Base-by-base conservation (phyloP, 2,888 invertebrate species). In the Leucophenga montana region DNA sequence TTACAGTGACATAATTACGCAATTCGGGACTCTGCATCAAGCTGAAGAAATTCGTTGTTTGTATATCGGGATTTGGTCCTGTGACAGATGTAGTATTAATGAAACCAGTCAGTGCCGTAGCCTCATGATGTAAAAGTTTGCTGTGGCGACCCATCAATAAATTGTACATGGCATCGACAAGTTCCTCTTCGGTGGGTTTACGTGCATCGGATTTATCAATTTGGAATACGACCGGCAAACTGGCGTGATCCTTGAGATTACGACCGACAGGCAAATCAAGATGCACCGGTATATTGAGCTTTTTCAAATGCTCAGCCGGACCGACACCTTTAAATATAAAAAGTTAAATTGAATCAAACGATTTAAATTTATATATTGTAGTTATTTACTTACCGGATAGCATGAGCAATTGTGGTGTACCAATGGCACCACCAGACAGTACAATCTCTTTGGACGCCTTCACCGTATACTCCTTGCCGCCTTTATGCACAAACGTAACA, bases 321-420 rank as follows among this genome's bases (percentile, higher is more conserved):
- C 89, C 89, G 69, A 89, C 75, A 62, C 89, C 86, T 86, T 0
- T 54, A 20, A 14, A 27, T n/a, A n/a, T n/a, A 13, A 16, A 14
- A 70, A 53, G 59, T 9, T 27, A n/a, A n/a, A 54, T 39, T 61
- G 33, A 46, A 22, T 46, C n/a, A n/a, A n/a, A n/a, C n/a, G n/a
- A n/a, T n/a, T n/a, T n/a, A n/a, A n/a, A n/a, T n/a, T n/a, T n/a
- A n/a, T n/a, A n/a, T n/a, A n/a, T n/a, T n/a, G n/a, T n/a, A n/a
- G n/a, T n/a, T n/a, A n/a, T 16, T 33, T 27, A 66, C 80, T 71
- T 91, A 14, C 97, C 97, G 0, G 96, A 97, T 3, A 97, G 88
- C 95, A 97, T 94, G 54, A 98, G 89, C 22, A 98, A 89, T 85
- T 97, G 97, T 0, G 98, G 96, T n/a, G 94, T 94, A 84, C 97